These are phyloP conservation scores for Arizona elegans DNA, from an alignment of 2,113 vertebrate species.

Conservation along the genomic window DNA sequence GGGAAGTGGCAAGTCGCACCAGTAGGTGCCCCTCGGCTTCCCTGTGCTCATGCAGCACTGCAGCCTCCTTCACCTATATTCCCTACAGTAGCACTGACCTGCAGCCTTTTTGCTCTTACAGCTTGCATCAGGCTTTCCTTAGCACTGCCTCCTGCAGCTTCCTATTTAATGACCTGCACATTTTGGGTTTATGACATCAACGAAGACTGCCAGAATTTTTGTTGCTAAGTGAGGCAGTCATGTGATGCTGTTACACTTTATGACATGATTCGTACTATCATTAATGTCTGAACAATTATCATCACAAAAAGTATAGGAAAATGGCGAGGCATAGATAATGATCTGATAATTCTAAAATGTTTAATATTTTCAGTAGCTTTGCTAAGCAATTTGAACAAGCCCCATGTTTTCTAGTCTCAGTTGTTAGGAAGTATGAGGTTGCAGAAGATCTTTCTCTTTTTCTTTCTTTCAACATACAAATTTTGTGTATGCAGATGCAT, in stretches of 20 bases:
- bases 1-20: background rate
- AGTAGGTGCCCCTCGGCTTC: background rate
- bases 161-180: background rate
- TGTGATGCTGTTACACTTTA: background rate
- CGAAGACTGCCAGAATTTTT: background rate
- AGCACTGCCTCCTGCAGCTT: background rate
- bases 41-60: background rate
- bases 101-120: background rate
- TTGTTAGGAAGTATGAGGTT: background rate
- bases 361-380: constrained; percentile 39
- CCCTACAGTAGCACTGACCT: background rate
- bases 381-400: constrained; percentile 55
- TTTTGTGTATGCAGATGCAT: background rate
- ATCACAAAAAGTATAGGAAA: constrained; percentile 20
- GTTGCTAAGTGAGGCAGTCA: background rate
- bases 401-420: constrained; percentile 32
- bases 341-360: constrained; percentile 35
- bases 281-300: background rate
- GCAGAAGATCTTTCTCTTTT: background rate
- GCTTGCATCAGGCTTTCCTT: background rate
- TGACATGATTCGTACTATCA: background rate
- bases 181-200: background rate
- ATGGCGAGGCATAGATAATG: constrained; percentile 34
- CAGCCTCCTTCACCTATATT: background rate
- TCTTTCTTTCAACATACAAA: too few species aligned